These are phyloP conservation scores for Lepilemur septentrionalis DNA, from an alignment of 2,797 vertebrate species.

Conservation along the genomic window DNA sequence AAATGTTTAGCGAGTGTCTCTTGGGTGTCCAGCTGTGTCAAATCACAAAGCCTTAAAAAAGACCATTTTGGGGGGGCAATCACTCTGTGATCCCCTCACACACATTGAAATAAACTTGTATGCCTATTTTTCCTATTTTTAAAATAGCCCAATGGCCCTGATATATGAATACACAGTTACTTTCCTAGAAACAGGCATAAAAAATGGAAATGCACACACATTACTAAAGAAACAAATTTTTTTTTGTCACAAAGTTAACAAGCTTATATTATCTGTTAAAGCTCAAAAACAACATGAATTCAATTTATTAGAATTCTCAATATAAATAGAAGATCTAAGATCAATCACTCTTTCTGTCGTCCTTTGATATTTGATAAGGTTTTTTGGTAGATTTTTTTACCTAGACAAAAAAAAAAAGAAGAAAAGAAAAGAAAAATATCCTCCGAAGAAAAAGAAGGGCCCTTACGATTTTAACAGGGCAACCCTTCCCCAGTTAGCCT, in stretches of 20 bases:
- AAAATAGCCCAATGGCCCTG: neutral
- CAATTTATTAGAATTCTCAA: constrained; percentile 1
- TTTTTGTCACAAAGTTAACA: neutral
- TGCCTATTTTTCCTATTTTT: neutral
- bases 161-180: neutral
- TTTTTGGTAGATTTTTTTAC: neutral
- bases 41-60: neutral
- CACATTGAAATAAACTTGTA: neutral
- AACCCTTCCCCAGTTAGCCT: neutral
- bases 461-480: neutral
- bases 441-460: neutral
- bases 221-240: neutral
- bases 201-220: neutral
- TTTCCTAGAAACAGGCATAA: neutral
- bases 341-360: neutral
- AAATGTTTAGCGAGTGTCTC: neutral
- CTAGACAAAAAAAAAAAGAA: neutral
- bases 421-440: neutral
- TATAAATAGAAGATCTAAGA: neutral
- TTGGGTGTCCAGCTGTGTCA: neutral
- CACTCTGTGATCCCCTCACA: neutral
- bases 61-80: neutral
- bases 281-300: neutral
- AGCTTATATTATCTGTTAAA: neutral
- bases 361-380: neutral